Percentiles rank a stretch among this genome's conserved stretches.
Conservation (phyloP, 2,113 vertebrate genomes). For the Scophthalmus maximus region DNA sequence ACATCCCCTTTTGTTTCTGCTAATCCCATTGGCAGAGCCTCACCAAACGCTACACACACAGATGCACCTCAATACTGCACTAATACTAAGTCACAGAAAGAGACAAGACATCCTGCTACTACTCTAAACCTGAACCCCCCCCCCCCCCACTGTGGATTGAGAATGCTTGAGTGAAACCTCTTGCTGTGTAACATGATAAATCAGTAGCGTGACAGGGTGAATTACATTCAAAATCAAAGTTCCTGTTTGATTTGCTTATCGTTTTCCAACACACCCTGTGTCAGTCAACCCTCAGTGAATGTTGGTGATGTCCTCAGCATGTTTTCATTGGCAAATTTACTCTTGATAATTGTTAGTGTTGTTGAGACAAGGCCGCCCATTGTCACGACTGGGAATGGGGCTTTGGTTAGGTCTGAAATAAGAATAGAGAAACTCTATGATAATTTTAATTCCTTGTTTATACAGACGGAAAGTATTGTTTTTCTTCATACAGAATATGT, state of each 20-base stretch:
- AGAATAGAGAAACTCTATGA: background rate
- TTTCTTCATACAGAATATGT: too few relatives aligned
- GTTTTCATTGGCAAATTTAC: conserved; percentile 4
- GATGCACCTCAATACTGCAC: conserved; percentile 18
- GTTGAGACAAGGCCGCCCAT: background rate
- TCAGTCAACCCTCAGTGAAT: conserved; percentile 17
- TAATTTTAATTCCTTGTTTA: background rate
- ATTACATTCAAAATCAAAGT: background rate
- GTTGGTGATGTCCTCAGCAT: background rate
- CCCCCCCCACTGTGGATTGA: conserved; percentile 22
- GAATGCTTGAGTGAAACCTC: conserved; percentile 26
- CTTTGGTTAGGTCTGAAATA: background rate
- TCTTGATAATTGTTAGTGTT: background rate
- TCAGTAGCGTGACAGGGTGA: background rate
- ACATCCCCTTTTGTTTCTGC: conserved; percentile 55
- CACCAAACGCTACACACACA: conserved; percentile 21
- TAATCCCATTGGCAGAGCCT: conserved; percentile 57
- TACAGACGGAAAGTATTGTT: background rate
- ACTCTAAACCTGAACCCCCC: background rate
- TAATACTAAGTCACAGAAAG: background rate
- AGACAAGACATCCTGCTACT: conserved; percentile 33
- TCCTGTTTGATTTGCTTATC: conserved; percentile 29
- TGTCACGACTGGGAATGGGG: background rate
- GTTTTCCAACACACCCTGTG: conserved; percentile 12
- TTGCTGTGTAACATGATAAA: conserved; percentile 39